Base-by-base conservation (phyloP, 2,888 invertebrate species). In the Polietes domitor region DNA sequence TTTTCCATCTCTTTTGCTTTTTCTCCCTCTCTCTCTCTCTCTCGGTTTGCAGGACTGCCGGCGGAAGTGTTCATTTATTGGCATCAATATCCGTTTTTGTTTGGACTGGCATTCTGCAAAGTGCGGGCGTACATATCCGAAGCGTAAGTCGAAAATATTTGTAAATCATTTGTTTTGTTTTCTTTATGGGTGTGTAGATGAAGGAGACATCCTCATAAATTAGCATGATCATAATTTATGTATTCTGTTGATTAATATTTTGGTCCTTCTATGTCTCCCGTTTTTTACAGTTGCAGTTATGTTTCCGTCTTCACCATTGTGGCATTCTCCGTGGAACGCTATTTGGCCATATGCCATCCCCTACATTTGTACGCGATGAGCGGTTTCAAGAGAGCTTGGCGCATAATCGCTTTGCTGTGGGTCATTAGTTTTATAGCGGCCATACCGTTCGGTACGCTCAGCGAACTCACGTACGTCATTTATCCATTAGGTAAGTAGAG, bases 291-390 rank as follows among this genome's bases (percentile, higher is more conserved):
- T 92, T 97, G 97, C 0, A 96, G 97, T 0, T 97, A 98, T 92
- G 97, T 97, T 0, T 98, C 98, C 0, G 97, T 98, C 70, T 93
- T 98, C 89, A 98, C 98, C 26, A 98, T 98, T 87, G 97, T 97
- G 61, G 97, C 97, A 2, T 98, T 98, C 92, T 97, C 98, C 0
- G 95, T 96, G 92, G 98, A 98, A 93, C 94, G 98, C 58, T 97
- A 97, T 93, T 93, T 98, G 86, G 98, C 98, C 41, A 98, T 98
- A 89, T 98, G 98, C 90, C 96, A 97, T 91, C 98, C 98, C 0
- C 93, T 98, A 53, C 95, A 95, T 89, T 94, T 96, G 83, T 96
- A 97, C 92, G 95, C 96, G 47, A 96, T 97, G 94, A 96, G 96
- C 0, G 96, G 96, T 0, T 94, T 97, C 37, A 94, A 96, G 70